These are phyloP conservation scores for Phrynocephalus versicolor DNA, from an alignment of 2,113 vertebrate genomes.

Conservation along the genomic window DNA sequence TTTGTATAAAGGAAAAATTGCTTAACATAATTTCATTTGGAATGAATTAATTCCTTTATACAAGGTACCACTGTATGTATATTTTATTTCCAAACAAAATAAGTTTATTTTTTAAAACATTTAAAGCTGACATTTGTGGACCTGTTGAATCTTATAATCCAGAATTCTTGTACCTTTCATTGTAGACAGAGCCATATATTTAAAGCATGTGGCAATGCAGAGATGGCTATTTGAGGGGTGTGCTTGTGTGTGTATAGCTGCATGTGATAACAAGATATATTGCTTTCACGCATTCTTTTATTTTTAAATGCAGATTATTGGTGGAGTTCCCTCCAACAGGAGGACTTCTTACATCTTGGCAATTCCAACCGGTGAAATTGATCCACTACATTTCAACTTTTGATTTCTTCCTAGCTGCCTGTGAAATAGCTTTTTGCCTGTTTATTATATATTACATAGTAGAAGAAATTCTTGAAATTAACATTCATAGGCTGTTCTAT, in stretches of 20 bases:
- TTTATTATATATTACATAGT: constrained; percentile 94
- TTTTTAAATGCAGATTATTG: constrained; percentile 81
- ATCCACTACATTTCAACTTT: constrained; percentile 87
- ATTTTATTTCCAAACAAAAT: not conserved
- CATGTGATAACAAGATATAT: not conserved
- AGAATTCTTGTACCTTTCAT: not conserved
- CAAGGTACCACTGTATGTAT: too few relatives aligned
- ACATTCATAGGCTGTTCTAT: constrained; percentile 88
- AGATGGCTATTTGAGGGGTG: not conserved
- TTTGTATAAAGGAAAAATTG: too few relatives aligned
- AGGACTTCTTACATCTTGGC: constrained; percentile 90
- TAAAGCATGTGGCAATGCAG: not conserved
- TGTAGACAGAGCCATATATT: not conserved
- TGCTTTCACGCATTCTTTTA: not conserved
- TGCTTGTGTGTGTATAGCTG: too few relatives aligned
- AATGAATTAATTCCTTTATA: too few relatives aligned
- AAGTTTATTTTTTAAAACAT: not conserved
- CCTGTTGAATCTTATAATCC: too few relatives aligned
- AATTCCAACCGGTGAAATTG: constrained; percentile 92
- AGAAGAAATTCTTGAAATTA: constrained; percentile 94
- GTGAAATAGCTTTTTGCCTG: constrained; percentile 92
- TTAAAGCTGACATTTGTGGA: not conserved
- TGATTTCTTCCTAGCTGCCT: constrained; percentile 92
- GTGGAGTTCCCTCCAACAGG: constrained; percentile 95
- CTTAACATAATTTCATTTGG: too few relatives aligned